Conservation (phyloP, 1,140 invertebrate genomes). For the Trichonephila clavipes region DNA sequence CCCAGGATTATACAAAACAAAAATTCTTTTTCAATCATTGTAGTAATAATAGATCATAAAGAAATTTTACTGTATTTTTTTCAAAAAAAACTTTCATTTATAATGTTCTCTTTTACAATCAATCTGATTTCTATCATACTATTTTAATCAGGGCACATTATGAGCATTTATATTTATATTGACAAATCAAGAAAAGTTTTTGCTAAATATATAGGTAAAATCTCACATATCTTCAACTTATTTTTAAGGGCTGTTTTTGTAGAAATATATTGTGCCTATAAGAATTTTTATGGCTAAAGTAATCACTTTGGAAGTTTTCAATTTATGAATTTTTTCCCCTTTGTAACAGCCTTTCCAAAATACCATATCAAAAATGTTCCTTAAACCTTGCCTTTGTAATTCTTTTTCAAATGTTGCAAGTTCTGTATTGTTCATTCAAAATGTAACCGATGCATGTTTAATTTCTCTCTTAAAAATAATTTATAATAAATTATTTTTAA, state of each 20-base stretch:
- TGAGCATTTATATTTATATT: conserved; percentile 4
- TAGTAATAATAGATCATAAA: too few relatives aligned
- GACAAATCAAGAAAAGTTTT: not conserved
- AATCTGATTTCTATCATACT: not conserved
- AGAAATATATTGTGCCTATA: not conserved
- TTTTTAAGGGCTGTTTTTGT: conserved; percentile 25
- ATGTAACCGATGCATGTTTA: too few relatives aligned
- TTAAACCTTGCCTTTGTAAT: not conserved
- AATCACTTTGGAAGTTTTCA: not conserved
- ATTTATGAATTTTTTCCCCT: not conserved
- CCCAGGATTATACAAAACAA: too few relatives aligned
- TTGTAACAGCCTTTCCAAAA: not conserved
- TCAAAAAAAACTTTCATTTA: too few relatives aligned
- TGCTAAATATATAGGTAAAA: conserved; percentile 21
- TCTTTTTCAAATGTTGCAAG: not conserved
- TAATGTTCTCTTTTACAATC: not conserved
- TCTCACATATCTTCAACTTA: conserved; percentile 29
- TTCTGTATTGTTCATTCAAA: not conserved
- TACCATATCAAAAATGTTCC: conserved; percentile 12
- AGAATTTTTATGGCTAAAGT: not conserved
- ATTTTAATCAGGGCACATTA: not conserved
- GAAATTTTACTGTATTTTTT: too few relatives aligned
- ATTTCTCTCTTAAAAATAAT: too few relatives aligned
- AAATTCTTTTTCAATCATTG: too few relatives aligned
- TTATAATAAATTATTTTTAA: too few relatives aligned